Conservation (phyloP, 1,140 invertebrate genomes). For the Microplitis demolitor region DNA sequence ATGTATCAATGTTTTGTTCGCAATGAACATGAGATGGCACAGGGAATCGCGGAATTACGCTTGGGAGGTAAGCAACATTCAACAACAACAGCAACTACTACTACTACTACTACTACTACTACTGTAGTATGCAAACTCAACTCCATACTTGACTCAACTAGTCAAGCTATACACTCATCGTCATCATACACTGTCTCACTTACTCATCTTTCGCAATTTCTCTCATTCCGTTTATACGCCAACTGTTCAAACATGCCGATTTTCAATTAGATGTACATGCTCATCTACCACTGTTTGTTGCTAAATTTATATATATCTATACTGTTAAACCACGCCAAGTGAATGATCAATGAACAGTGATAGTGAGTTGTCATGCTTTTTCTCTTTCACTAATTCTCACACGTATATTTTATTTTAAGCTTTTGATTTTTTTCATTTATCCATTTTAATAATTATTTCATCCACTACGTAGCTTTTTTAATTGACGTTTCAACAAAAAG, state of each 20-base stretch:
- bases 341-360: conserved; percentile 13
- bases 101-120: too few species aligned
- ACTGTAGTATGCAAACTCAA: too few species aligned
- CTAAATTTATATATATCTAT: too few species aligned
- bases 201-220: not conserved
- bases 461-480: too few species aligned
- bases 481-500: not conserved
- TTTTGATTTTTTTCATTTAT: not conserved
- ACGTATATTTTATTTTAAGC: not conserved
- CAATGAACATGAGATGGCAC: conserved; percentile 71
- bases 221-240: not conserved
- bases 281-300: not conserved
- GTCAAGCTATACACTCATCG: not conserved
- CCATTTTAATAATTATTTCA: too few species aligned
- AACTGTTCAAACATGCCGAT: conserved; percentile 10
- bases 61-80: conserved; percentile 69
- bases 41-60: conserved; percentile 73
- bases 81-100: not conserved
- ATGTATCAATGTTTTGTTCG: conserved; percentile 85
- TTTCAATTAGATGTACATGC: conserved; percentile 18
- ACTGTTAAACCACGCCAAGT: not conserved
- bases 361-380: conserved; percentile 1
- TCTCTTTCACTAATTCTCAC: not conserved
- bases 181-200: not conserved
- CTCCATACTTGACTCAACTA: too few species aligned